These are phyloP conservation scores for Coleophora flavipennella DNA, from an alignment of 2,888 invertebrate species.

Conservation along the genomic window DNA sequence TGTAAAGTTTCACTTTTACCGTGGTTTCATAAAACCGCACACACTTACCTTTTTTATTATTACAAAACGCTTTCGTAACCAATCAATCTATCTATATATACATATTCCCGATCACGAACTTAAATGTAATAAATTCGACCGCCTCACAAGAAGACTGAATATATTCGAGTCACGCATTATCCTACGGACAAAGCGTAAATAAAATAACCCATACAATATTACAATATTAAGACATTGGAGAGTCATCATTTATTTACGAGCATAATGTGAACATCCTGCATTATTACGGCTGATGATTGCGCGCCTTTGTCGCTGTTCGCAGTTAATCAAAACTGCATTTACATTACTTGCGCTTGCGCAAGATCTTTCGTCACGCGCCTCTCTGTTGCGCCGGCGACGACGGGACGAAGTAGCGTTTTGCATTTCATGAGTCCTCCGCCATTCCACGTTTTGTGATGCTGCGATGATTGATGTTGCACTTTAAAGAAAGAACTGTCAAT, in stretches of 20 bases:
- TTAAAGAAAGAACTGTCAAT: constrained; percentile 13
- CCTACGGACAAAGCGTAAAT: too few species aligned
- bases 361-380: constrained; percentile 44
- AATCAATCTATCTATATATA: too few species aligned
- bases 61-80: too few species aligned
- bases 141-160: too few species aligned
- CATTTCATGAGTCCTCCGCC: constrained; percentile 20
- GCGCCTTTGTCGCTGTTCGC: constrained; percentile 30
- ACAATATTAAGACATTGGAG: neutral
- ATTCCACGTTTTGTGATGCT: constrained; percentile 28
- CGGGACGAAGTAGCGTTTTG: constrained; percentile 35
- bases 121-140: too few species aligned
- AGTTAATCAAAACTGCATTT: constrained; percentile 67
- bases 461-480: constrained; percentile 44
- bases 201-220: too few species aligned
- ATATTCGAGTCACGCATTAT: too few species aligned
- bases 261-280: constrained; percentile 59
- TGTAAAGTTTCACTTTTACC: too few species aligned
- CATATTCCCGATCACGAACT: too few species aligned
- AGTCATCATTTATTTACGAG: constrained; percentile 10
- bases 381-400: constrained; percentile 19
- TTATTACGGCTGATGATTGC: constrained; percentile 36
- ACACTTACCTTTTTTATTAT: too few species aligned
- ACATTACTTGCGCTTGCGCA: constrained; percentile 39
- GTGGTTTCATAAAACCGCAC: too few species aligned